A percentile compares a stretch with the other conserved stretches of the same genome.
These are phyloP conservation scores for Steromphala cineraria DNA, from an alignment of 2,888 invertebrate genomes.

Conservation along the genomic window DNA sequence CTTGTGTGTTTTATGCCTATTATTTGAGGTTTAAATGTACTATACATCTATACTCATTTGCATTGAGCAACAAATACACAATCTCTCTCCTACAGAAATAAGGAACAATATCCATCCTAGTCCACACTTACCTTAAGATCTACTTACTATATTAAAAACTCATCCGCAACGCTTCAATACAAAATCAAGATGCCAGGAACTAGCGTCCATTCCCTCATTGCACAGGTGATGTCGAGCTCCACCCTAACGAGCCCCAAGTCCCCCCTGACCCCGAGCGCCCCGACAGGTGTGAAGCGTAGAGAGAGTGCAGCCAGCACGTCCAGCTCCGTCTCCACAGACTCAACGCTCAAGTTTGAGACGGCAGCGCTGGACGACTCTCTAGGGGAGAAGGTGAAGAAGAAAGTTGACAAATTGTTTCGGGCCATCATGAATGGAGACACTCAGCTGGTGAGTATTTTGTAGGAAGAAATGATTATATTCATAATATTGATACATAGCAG, in stretches of 20 bases:
- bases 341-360: constrained; percentile 29
- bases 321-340: not conserved
- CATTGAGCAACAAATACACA: too few relatives aligned
- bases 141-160: too few relatives aligned
- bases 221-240: too few relatives aligned
- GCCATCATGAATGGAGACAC: constrained; percentile 69
- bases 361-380: constrained; percentile 54
- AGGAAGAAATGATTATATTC: constrained; percentile 6
- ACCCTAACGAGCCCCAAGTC: not conserved
- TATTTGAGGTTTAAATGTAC: too few relatives aligned
- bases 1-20: too few relatives aligned
- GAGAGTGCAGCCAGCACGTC: not conserved
- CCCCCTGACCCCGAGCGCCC: not conserved
- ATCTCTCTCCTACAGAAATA: too few relatives aligned
- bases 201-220: too few relatives aligned
- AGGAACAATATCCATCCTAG: too few relatives aligned
- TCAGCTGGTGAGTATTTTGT: constrained; percentile 59
- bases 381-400: constrained; percentile 39
- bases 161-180: too few relatives aligned
- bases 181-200: too few relatives aligned
- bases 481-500: not conserved
- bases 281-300: not conserved
- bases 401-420: constrained; percentile 64
- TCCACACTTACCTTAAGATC: too few relatives aligned
- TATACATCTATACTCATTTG: too few relatives aligned